Percentiles rank a stretch among this genome's conserved stretches.
Evolutionary conservation across 2,888 invertebrate species (phyloP).

Genomic region (Galerucella pusilla): DNA sequence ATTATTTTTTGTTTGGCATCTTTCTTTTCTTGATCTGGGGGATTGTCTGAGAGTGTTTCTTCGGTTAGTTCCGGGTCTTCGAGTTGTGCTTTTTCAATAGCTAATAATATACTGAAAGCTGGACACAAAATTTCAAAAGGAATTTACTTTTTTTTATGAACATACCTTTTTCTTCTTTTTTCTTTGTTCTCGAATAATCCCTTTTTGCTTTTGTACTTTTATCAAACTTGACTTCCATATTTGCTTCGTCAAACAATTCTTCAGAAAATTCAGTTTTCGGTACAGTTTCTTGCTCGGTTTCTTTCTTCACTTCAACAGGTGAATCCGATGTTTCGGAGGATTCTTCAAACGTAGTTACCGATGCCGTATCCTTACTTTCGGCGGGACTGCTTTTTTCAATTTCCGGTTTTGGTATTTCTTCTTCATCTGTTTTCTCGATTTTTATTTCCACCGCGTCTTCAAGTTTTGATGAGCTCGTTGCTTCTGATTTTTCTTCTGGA

Average conservation of each 20-base stretch:
- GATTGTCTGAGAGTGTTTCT: constrained; percentile 55
- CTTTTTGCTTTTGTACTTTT: constrained; percentile 72
- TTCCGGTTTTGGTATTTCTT: constrained; percentile 43
- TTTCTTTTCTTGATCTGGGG: constrained; percentile 52
- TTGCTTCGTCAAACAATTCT: constrained; percentile 68
- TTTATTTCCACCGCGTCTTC: constrained; percentile 35
- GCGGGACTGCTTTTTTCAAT: constrained; percentile 41
- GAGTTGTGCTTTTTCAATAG: constrained; percentile 61
- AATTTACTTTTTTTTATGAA: neutral
- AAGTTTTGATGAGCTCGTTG: constrained; percentile 56
- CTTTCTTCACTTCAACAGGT: constrained; percentile 40
- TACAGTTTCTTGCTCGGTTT: constrained; percentile 49
- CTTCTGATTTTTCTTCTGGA: constrained; percentile 60
- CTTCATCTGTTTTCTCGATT: constrained; percentile 32
- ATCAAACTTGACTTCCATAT: constrained; percentile 70
- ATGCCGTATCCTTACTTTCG: constrained; percentile 40
- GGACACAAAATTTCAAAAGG: constrained; percentile 3
- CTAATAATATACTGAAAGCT: constrained; percentile 63
- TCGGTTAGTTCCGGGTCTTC: constrained; percentile 58
- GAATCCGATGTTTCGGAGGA: constrained; percentile 43
- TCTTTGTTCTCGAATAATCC: constrained; percentile 71
- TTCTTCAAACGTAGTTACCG: constrained; percentile 39
- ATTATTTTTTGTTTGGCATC: constrained; percentile 61
- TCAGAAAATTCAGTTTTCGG: constrained; percentile 53
- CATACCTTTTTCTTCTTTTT: constrained; percentile 63